Evolutionary conservation across 37 sponge, comb jelly and placozoan species (phyloP).

Genomic region (Ianthella basta): DNA sequence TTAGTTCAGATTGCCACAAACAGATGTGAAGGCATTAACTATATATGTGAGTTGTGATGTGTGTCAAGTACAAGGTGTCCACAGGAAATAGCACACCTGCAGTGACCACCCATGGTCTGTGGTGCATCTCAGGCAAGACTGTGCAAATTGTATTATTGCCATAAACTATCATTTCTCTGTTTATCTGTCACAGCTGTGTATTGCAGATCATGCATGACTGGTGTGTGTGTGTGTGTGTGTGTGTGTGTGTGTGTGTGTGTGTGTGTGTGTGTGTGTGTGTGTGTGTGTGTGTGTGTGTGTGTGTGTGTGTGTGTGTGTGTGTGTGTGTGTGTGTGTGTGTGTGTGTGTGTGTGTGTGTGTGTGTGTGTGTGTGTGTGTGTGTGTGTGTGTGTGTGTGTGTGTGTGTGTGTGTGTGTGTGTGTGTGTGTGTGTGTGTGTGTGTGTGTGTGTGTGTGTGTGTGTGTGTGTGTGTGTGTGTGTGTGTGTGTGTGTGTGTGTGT

Average conservation of each 20-base stretch:
- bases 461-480: slow-evolving; percentile 36
- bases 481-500: slow-evolving; percentile 13
- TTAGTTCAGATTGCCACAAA: too few species aligned
- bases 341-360: slow-evolving; percentile 36
- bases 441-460: slow-evolving; percentile 33
- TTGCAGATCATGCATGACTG: too few species aligned
- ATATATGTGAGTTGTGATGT: too few species aligned
- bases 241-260: slow-evolving; percentile 11
- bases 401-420: slow-evolving; percentile 37
- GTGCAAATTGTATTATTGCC: too few species aligned
- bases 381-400: slow-evolving; percentile 30
- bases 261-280: slow-evolving; percentile 34
- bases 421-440: slow-evolving; percentile 36
- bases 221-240: too few species aligned
- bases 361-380: slow-evolving; percentile 44
- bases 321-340: slow-evolving; percentile 41
- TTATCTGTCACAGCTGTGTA: too few species aligned
- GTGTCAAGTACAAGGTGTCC: too few species aligned
- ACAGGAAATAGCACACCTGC: too few species aligned
- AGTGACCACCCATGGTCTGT: too few species aligned
- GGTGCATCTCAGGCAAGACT: too few species aligned
- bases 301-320: slow-evolving; percentile 39
- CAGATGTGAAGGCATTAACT: too few species aligned
- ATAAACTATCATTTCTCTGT: too few species aligned
- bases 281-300: slow-evolving; percentile 40